phyloP scores from a whole-genome alignment of 2,888 invertebrate genomes.

The Arge pagana region DNA sequence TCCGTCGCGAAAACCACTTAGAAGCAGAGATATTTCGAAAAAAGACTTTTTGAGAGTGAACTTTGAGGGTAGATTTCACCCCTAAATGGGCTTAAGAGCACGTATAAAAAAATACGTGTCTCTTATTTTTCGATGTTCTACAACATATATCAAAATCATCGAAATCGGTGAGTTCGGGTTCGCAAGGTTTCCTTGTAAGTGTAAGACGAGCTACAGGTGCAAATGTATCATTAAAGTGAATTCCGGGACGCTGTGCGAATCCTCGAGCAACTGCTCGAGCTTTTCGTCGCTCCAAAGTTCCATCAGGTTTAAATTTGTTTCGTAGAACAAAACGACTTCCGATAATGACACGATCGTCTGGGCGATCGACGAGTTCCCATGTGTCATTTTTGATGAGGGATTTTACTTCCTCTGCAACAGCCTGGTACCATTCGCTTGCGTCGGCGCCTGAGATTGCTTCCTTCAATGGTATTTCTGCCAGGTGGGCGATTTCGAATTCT shows the following conservation, averaged over 20 bases:
- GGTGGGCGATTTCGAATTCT: too few species aligned
- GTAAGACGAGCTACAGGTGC: constrained; percentile 30
- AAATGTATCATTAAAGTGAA: constrained; percentile 28
- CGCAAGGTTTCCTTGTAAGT: too few species aligned
- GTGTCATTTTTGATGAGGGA: constrained; percentile 10
- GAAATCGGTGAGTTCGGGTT: too few species aligned
- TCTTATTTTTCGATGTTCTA: too few species aligned
- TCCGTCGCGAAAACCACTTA: too few species aligned
- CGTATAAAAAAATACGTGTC: too few species aligned
- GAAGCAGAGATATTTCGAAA: too few species aligned
- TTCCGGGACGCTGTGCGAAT: constrained; percentile 24
- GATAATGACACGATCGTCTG: constrained; percentile 5
- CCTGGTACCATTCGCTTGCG: constrained; percentile 8
- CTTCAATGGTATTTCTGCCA: constrained; percentile 2
- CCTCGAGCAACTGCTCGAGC: constrained; percentile 29
- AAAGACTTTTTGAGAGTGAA: too few species aligned
- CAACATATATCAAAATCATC: too few species aligned
- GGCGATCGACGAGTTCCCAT: constrained; percentile 24
- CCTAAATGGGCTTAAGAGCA: too few species aligned
- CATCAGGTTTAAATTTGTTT: constrained; percentile 24
- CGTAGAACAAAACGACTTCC: constrained; percentile 25
- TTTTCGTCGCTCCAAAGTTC: constrained; percentile 25
- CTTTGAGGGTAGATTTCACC: too few species aligned
- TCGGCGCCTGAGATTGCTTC: constrained; percentile 3
- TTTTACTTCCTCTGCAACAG: not conserved